Base-by-base conservation (phyloP, 2,113 vertebrate species). In the Syngnathus floridae region DNA sequence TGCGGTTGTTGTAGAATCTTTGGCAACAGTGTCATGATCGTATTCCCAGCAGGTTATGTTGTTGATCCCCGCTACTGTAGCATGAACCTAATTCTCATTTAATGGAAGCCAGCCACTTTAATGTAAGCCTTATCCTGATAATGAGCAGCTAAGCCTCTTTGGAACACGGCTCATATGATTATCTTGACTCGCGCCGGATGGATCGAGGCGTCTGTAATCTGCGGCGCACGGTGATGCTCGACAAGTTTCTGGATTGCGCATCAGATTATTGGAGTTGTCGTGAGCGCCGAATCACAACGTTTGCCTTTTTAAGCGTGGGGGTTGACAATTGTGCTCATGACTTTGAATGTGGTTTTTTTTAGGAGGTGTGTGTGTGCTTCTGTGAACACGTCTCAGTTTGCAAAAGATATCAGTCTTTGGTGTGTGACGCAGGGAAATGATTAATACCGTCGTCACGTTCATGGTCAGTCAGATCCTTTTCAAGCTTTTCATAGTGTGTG, bases 191-290 rank as follows among this genome's bases (percentile, higher is more conserved):
- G 79, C 22, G 17, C 21, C 16, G 59, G 40, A 68, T 69, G 85
- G 88, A 88, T 91, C 90, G 89, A 89, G 90, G 80, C 74, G 36
- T 17, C 63, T 22, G 51, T 90, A 88, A 90, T 90, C 87, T 88
- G 69, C 68, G 19, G 52, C 26, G 26, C 67, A 62, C 62, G 70
- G 83, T 77, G 82, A 86, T 80, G 68, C 73, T 82, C 73, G 77
- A 66, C 59, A 49, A 86, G 82, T 82, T 87, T 75, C 66, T 81
- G 72, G 75, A 75, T 78, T 82, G 87, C 54, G 65, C 54, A 76
- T 78, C 59, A 78, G 82, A 81, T 84, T 78, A 81, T 74, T 72
- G 69, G 46, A 51, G 7, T 37, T 14, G 1, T 75, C 65, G 61
- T 73, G 68, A 48, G 64, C 49, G 22, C 41, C 69, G 31, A 48